Percentiles rank a stretch among this genome's conserved stretches.
Evolutionary conservation across 53 echinoderm and acorn worm species (phyloP).

Genomic region (Glandiceps talaboti): DNA sequence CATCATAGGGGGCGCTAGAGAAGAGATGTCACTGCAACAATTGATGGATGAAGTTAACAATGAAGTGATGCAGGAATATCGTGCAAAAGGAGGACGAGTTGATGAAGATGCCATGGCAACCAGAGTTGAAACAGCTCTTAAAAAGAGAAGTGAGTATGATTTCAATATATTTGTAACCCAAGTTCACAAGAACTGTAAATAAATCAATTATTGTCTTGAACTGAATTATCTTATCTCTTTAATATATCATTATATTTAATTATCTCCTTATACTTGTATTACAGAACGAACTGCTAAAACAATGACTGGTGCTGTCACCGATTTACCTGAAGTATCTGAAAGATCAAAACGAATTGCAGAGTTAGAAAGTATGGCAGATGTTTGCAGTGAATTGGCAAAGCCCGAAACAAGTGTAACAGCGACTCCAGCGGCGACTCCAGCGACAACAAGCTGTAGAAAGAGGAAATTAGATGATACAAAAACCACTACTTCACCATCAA

Average conservation of each 20-base stretch:
- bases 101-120: conserved; percentile 1
- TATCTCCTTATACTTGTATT: too few species aligned
- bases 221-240: too few species aligned
- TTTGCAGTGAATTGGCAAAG: background rate
- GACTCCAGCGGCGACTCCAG: background rate
- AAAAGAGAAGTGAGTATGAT: background rate
- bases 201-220: too few species aligned
- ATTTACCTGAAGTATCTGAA: background rate
- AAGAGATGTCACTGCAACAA: background rate
- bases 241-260: too few species aligned
- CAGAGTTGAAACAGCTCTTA: background rate
- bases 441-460: background rate
- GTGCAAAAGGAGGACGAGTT: background rate
- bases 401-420: background rate
- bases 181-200: too few species aligned
- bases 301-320: background rate
- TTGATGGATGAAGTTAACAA: background rate
- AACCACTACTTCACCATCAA: background rate
- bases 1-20: conserved; percentile 1
- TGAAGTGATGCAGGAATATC: background rate
- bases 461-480: background rate
- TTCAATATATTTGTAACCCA: too few species aligned
- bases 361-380: background rate
- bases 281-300: background rate
- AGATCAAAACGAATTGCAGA: background rate